phyloP scores from a whole-genome alignment of 1,140 invertebrate species.

The Papilio xuthus region DNA sequence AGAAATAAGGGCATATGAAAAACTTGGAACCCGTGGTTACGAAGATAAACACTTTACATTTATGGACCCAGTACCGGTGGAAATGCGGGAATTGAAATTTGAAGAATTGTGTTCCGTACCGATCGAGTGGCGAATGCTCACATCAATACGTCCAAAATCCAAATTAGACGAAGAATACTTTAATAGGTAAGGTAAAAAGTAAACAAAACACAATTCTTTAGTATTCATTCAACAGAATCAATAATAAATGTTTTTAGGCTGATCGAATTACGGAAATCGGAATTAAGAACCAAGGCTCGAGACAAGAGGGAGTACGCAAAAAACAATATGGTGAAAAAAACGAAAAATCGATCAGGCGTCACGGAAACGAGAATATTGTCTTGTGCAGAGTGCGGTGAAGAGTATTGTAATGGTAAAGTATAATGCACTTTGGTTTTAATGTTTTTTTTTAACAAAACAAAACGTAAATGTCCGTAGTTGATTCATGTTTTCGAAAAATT shows the following conservation, averaged over 20 bases:
- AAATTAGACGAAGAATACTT: conserved; percentile 94
- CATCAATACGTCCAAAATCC: conserved; percentile 90
- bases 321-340: conserved; percentile 86
- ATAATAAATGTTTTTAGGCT: conserved; percentile 77
- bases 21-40: conserved; percentile 76
- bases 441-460: conserved; percentile 46
- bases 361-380: conserved; percentile 88
- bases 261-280: conserved; percentile 90
- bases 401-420: conserved; percentile 88
- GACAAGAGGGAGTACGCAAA: conserved; percentile 84
- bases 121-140: conserved; percentile 97
- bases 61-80: conserved; percentile 90
- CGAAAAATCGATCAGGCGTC: conserved; percentile 90
- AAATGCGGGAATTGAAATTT: conserved; percentile 90
- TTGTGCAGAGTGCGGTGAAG: conserved; percentile 91
- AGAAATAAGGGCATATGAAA: conserved; percentile 83
- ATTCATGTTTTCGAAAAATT: too few relatives aligned
- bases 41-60: conserved; percentile 85
- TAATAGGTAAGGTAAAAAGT: conserved; percentile 83
- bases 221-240: neutral
- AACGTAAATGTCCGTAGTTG: conserved; percentile 48
- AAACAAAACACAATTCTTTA: neutral
- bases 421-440: neutral
- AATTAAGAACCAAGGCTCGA: conserved; percentile 85
- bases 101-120: conserved; percentile 91